Conservation (phyloP, 2,888 invertebrate genomes). For the Yponomeuta plumbellus region DNA sequence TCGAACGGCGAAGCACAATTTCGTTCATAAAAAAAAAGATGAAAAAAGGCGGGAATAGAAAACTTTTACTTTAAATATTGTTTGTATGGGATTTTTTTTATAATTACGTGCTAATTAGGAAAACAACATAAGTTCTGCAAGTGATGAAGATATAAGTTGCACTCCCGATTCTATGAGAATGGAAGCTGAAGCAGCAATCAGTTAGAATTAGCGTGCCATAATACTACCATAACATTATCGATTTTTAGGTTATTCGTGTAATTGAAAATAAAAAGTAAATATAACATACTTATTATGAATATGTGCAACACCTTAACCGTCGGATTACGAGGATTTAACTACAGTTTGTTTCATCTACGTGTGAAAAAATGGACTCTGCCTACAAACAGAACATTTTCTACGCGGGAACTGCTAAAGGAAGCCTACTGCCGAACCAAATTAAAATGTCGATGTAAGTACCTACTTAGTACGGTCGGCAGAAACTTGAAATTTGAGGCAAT, state of each 20-base stretch:
- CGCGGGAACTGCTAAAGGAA: constrained; percentile 68
- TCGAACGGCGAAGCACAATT: too few relatives aligned
- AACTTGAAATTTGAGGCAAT: too few relatives aligned
- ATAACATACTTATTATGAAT: constrained; percentile 29
- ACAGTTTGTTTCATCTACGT: constrained; percentile 36
- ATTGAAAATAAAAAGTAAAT: constrained; percentile 8
- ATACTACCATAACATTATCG: constrained; percentile 14
- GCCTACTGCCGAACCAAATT: constrained; percentile 81
- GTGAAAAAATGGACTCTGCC: constrained; percentile 29
- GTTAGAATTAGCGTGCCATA: neutral
- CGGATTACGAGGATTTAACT: constrained; percentile 40
- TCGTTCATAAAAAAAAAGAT: too few relatives aligned
- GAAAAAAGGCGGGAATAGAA: too few relatives aligned
- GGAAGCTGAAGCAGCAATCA: too few relatives aligned
- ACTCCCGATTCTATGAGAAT: too few relatives aligned
- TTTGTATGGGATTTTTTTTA: too few relatives aligned
- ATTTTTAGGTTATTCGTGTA: constrained; percentile 21
- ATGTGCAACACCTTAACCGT: constrained; percentile 35
- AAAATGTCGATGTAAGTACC: constrained; percentile 85
- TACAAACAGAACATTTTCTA: constrained; percentile 44
- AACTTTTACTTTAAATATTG: too few relatives aligned
- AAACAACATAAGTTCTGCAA: too few relatives aligned
- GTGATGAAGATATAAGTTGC: too few relatives aligned
- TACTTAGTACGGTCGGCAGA: neutral
- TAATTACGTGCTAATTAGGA: too few relatives aligned